Evolutionary conservation across 1,140 invertebrate genomes (phyloP), one percentile per base, ranked within the genome.

Genomic region (Drosophila kikkawai): DNA sequence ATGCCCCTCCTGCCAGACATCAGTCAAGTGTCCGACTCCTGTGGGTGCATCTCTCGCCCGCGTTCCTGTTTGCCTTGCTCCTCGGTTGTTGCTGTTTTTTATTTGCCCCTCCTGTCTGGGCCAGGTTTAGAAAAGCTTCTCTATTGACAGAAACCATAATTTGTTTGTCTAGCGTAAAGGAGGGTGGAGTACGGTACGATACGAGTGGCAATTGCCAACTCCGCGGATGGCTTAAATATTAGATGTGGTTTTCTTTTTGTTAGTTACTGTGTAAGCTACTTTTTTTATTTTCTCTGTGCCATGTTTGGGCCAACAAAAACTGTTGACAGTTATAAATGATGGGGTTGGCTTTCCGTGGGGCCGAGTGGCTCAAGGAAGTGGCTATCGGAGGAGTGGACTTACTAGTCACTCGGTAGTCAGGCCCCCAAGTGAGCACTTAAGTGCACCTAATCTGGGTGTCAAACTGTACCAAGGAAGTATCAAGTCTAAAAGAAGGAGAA

Each of bases 241-340:
- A 80, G 84, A 83, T 87, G 63, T 8, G 37, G 36, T 69, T 69
- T 42, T 47, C 69, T 67, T 51, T 51, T 44, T 22, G 45, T 48
- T 39, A 64, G 60, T 77, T 66, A 55, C 44, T 48, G 51, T 76
- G 50, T 74, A 42, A 15, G 12, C 50, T 55, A 45, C 32, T 36
- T 45, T 60, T 55, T 41, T 57, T 55, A 45, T 63, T 63, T 29
- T 26, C 57, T 47, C 13, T 67, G 58, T 67, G 58, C 59, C 75
- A 44, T 42, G 79, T 78, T 81, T 67, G 36, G 67, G 76, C 84
- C 67, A 56, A 83, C 80, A 88, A 87, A 74, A 87, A 88, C 84
- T 84, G 84, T 84, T 87, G 84, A 87, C 84, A 87, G 84, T 80
- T 88, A 87, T 87, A 87, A 88, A 87, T 87, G 84, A 87, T 84